Evolutionary conservation across 2,888 invertebrate species (phyloP).

Genomic region (Chelonus formosanus): DNA sequence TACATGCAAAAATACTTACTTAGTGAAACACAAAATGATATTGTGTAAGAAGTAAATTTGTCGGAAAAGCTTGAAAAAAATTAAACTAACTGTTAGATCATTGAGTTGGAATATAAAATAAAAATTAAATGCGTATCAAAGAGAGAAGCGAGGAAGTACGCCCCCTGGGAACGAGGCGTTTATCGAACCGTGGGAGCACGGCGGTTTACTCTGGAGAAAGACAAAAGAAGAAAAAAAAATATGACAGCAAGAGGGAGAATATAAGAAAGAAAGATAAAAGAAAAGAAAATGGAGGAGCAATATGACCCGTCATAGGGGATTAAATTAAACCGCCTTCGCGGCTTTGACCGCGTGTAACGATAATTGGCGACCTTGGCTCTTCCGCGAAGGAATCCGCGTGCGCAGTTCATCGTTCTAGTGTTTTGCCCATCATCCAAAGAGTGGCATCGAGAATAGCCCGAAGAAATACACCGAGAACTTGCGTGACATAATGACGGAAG

Average conservation of each 20-base stretch:
- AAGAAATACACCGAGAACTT: constrained; percentile 24
- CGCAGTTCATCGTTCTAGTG: constrained; percentile 36
- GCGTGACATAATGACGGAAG: constrained; percentile 44
- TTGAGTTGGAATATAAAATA: constrained; percentile 22
- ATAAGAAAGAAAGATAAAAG: constrained; percentile 35
- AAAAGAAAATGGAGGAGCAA: constrained; percentile 39
- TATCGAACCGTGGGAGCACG: constrained; percentile 30
- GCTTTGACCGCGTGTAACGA: constrained; percentile 42
- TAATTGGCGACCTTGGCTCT: constrained; percentile 63
- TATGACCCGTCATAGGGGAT: constrained; percentile 56
- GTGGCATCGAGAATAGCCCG: constrained; percentile 3
- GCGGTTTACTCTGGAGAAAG: constrained; percentile 14
- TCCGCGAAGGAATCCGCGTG: constrained; percentile 60
- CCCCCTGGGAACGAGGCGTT: constrained; percentile 29
- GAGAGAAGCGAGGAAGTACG: constrained; percentile 17
- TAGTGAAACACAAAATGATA: too few species aligned
- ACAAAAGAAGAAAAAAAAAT: constrained; percentile 26
- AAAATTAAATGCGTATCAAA: constrained; percentile 15
- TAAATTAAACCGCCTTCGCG: constrained; percentile 54
- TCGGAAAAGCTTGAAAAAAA: background rate
- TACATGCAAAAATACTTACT: too few species aligned
- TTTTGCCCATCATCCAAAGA: constrained; percentile 40
- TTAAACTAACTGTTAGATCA: constrained; percentile 13
- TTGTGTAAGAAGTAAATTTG: background rate
- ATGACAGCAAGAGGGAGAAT: constrained; percentile 1